phyloP scores from a whole-genome alignment of 2,888 invertebrate genomes.

The Drosophila mimetica region DNA sequence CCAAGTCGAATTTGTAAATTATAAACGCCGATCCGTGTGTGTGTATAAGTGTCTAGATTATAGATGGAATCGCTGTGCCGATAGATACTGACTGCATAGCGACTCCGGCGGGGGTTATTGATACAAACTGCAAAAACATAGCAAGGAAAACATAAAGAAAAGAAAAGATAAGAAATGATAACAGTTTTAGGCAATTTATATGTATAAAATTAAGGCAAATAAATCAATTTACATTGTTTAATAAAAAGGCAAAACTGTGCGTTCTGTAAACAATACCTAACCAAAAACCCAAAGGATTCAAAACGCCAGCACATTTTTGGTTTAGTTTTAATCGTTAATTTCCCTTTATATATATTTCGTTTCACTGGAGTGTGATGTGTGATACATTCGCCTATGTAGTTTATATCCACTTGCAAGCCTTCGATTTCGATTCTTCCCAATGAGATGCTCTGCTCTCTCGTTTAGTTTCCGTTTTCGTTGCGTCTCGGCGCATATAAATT shows the following conservation, averaged over 20 bases:
- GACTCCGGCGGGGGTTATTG: conserved; percentile 31
- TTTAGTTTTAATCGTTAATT: conserved; percentile 63
- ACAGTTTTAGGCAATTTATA: conserved; percentile 72
- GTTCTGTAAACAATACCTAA: neutral
- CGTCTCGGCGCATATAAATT: conserved; percentile 62
- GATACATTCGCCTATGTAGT: conserved; percentile 66
- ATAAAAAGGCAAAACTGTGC: conserved; percentile 21
- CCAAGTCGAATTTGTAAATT: conserved; percentile 22
- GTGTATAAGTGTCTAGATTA: conserved; percentile 29
- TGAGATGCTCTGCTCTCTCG: conserved; percentile 15
- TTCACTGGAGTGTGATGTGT: conserved; percentile 65
- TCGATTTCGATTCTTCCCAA: conserved; percentile 36
- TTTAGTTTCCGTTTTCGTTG: conserved; percentile 29
- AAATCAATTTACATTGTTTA: conserved; percentile 60
- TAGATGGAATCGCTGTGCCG: conserved; percentile 17
- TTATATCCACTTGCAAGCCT: conserved; percentile 38
- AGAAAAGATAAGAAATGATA: conserved; percentile 14
- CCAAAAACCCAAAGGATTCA: neutral
- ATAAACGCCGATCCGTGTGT: conserved; percentile 5
- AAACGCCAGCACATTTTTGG: conserved; percentile 4
- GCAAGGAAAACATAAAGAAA: conserved; percentile 21
- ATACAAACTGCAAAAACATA: conserved; percentile 40
- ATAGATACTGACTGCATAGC: conserved; percentile 1
- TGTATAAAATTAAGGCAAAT: conserved; percentile 53
- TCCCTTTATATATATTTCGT: conserved; percentile 60